Base-by-base conservation (phyloP, 2,888 invertebrate species). In the Lasioglossum pauxillum region DNA sequence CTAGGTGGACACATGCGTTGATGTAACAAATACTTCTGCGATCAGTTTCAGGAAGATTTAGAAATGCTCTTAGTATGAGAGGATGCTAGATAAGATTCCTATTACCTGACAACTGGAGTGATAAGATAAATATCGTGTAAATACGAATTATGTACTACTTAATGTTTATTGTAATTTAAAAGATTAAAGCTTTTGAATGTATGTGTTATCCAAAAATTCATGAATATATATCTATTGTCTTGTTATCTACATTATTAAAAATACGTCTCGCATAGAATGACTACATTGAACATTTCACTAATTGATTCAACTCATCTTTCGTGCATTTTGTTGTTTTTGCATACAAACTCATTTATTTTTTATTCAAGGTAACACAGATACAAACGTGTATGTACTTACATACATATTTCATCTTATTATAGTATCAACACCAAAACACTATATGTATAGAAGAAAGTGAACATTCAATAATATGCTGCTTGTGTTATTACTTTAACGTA, bases 151-250 rank as follows among this genome's bases (percentile, higher is more conserved):
- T 93, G 93, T 94, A 94, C 91, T 93, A 93, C 92, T 92, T 92
- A 92, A 93, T 93, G 93, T 93, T 94, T 92, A 93, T 90, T 94
- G 93, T 94, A 92, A 93, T 93, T 94, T 93, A 91, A 94, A 93
- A 93, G 88, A 94, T 94, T 94, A 94, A 94, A 94, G 93, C 93
- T 93, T 94, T 94, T 92, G 89, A 94, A 93, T 94, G 94, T 93
- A 93, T 88, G 84, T 87, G 73, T 88, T 89, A 89, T 90, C 80
- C 82, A 83, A 88, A 75, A 76, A 79, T 82, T 82, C 64, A 44
- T 83, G 80, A 82, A 83, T 87, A 85, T 90, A 86, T 85, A 82
- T 87, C 80, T 90, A 82, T 53, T 85, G 75, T 86, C 87, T 83
- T 81, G 80, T 87, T 87, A 87, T 80, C 74, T 69, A 74, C 60